phyloP scores from a whole-genome alignment of 2,797 vertebrate genomes.

The Sebastes cheni region DNA sequence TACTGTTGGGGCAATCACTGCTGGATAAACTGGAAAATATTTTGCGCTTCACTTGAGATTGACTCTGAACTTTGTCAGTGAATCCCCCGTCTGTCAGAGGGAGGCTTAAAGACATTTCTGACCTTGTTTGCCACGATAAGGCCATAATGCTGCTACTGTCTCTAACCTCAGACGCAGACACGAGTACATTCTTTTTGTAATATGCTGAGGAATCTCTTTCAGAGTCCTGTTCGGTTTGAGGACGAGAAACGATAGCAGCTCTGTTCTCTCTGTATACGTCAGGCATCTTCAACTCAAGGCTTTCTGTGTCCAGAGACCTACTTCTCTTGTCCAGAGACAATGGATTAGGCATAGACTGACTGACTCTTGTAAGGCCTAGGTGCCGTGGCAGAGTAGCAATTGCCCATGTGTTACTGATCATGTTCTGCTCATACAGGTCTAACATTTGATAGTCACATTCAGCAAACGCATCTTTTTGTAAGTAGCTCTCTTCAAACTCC shows the following conservation, averaged over 20 bases:
- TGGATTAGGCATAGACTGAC: conserved; percentile 81
- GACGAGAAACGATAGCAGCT: conserved; percentile 62
- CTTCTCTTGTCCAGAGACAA: conserved; percentile 91
- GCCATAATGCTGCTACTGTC: conserved; percentile 59
- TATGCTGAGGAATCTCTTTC: conserved; percentile 63
- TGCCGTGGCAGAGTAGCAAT: conserved; percentile 93
- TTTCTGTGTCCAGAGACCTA: conserved; percentile 92
- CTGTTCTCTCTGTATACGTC: conserved; percentile 73
- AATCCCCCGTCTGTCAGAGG: conserved; percentile 56
- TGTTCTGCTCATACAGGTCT: conserved; percentile 81
- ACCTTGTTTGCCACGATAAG: conserved; percentile 72
- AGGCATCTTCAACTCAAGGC: conserved; percentile 85
- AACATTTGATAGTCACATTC: conserved; percentile 90
- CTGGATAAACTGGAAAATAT: conserved; percentile 37
- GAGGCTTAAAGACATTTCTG: conserved; percentile 66
- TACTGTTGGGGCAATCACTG: conserved; percentile 24
- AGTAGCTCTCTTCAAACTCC: conserved; percentile 90
- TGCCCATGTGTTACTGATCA: conserved; percentile 89
- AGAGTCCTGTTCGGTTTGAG: conserved; percentile 68
- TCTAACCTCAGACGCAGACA: conserved; percentile 54
- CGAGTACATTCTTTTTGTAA: conserved; percentile 70
- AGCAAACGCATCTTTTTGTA: conserved; percentile 89
- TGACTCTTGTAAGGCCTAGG: conserved; percentile 85
- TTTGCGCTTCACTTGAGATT: conserved; percentile 52
- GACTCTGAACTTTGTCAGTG: conserved; percentile 45